Percentiles rank a stretch among this genome's conserved stretches.
Conservation (phyloP, 2,888 invertebrate genomes). For the Stegana nigrithorax region DNA sequence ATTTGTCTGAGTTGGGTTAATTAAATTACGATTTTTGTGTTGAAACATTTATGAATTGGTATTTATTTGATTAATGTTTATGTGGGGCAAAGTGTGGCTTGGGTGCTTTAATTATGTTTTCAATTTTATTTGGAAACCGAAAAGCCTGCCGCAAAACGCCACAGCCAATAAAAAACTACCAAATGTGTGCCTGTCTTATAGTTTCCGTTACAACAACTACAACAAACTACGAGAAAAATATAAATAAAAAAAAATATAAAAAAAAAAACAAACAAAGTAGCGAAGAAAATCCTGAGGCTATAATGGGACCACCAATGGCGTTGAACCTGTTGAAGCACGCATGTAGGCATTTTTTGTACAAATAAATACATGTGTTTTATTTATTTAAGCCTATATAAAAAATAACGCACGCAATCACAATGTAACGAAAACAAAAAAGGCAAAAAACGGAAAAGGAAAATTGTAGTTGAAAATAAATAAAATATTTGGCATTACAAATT, state of each 20-base stretch:
- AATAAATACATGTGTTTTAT: constrained; percentile 39
- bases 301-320: constrained; percentile 17
- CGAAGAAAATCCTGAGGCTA: no score
- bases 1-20: constrained; percentile 35
- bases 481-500: constrained; percentile 62
- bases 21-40: constrained; percentile 41
- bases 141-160: no score
- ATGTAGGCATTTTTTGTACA: constrained; percentile 19
- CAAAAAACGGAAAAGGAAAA: constrained; percentile 30
- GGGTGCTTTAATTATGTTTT: no score
- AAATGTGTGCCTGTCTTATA: constrained; percentile 13
- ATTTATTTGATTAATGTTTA: no score
- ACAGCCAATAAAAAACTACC: no score
- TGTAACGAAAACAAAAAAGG: constrained; percentile 2
- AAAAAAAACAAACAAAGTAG: constrained; percentile 1
- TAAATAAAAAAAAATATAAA: no score
- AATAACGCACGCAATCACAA: no score
- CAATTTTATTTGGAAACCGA: no score
- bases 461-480: constrained; percentile 44
- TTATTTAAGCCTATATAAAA: constrained; percentile 33
- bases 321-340: constrained; percentile 51
- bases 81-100: no score
- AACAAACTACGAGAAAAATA: background rate
- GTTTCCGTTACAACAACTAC: background rate
- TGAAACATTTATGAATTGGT: constrained; percentile 51